Evolutionary conservation across 2,888 invertebrate genomes (phyloP), one percentile per base, ranked within the genome.

Genomic region (Anarsia innoxiella): DNA sequence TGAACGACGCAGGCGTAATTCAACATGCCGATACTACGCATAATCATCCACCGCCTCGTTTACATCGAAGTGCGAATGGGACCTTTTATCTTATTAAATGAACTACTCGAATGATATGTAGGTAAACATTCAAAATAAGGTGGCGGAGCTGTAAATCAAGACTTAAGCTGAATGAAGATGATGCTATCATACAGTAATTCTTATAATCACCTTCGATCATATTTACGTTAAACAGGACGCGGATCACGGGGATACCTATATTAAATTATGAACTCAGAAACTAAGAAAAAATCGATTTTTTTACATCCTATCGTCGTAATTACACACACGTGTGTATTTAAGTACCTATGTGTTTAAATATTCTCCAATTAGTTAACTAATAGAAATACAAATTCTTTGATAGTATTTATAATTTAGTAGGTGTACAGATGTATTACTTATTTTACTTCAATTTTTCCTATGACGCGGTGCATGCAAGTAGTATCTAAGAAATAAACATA

Each of bases 201-300:
- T 2, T 72, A 73, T 32, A 66, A 56, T 19, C 71, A 73, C 16
- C 28, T 34, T 1, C 55, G 56, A 1, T 53, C 60, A n/a, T n/a
- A n/a, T n/a, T n/a, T n/a, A n/a, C n/a, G n/a, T n/a, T n/a, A n/a
- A n/a, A n/a, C n/a, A n/a, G n/a, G n/a, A n/a, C n/a, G n/a, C n/a
- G n/a, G n/a, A n/a, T n/a, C n/a, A n/a, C n/a, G n/a, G n/a, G n/a
- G n/a, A n/a, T n/a, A n/a, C n/a, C n/a, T n/a, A n/a, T n/a, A 6
- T 19, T 19, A 5, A 19, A 19, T 5, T 19, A 19, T 19, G 19
- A 19, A 19, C 6, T 5, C 19, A 19, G 19, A 19, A 19, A 19
- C 6, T 19, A 19, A 19, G 19, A 19, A 19, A 5, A 19, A 19
- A 19, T 19, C 6, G 19, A 19, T 6, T 5, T 19, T 19, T 19